These are phyloP conservation scores for Epirrita christyi DNA, from an alignment of 2,888 invertebrate genomes.

Conservation along the genomic window DNA sequence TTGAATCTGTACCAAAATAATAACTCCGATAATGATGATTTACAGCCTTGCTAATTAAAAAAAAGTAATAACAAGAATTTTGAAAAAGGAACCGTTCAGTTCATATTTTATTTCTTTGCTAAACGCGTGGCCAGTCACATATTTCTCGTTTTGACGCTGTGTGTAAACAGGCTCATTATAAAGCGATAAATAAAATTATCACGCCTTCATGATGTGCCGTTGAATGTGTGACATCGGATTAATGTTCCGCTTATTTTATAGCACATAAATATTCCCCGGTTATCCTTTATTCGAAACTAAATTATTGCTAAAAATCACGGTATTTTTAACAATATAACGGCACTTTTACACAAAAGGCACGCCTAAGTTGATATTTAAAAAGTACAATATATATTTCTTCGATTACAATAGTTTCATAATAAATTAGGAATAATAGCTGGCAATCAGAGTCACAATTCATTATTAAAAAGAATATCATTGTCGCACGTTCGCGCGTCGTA, in stretches of 20 bases:
- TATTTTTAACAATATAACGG: not conserved
- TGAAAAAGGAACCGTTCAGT: conserved; percentile 16
- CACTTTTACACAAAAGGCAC: not conserved
- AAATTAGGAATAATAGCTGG: conserved; percentile 58
- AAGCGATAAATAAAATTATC: conserved; percentile 81
- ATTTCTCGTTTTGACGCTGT: conserved; percentile 48
- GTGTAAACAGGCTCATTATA: conserved; percentile 79
- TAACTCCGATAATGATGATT: conserved; percentile 23
- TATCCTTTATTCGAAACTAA: conserved; percentile 40
- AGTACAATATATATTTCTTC: not conserved
- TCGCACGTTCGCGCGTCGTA: conserved; percentile 78
- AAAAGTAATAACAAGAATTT: conserved; percentile 11
- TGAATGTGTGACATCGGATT: conserved; percentile 65
- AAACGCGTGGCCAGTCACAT: conserved; percentile 26
- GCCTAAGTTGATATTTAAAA: too few species aligned
- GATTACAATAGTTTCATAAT: conserved; percentile 48
- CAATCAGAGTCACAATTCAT: conserved; percentile 60
- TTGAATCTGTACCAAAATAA: not conserved
- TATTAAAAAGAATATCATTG: conserved; percentile 63
- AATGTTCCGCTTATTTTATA: conserved; percentile 63
- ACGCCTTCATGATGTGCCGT: conserved; percentile 67
- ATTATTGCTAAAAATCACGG: not conserved
- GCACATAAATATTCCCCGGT: conserved; percentile 68
- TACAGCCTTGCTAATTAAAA: conserved; percentile 20
- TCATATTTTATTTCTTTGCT: conserved; percentile 17